A percentile compares a stretch with the other conserved stretches of the same genome.
Evolutionary conservation across 2,888 invertebrate genomes (phyloP).

Genomic region (Hipparchia semele): DNA sequence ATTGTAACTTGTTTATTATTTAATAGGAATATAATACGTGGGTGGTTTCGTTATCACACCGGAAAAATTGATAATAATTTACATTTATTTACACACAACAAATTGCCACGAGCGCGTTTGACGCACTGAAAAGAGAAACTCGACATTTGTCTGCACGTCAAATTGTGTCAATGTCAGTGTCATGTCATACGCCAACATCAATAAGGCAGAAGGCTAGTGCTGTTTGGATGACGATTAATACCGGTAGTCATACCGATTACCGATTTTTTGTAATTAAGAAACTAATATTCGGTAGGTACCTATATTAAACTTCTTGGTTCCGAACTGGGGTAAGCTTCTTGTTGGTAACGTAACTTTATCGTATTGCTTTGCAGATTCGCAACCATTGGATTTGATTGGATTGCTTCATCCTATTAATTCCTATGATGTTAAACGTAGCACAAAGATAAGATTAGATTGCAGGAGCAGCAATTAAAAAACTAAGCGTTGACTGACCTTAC

Average conservation of each 20-base stretch:
- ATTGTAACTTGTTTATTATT: constrained; percentile 38
- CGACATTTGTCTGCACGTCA: background rate
- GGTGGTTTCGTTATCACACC: constrained; percentile 42
- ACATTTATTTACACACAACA: constrained; percentile 41
- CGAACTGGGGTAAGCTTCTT: too few species aligned
- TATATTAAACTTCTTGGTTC: too few species aligned
- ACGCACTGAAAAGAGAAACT: constrained; percentile 26
- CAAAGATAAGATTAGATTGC: too few species aligned
- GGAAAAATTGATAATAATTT: constrained; percentile 42
- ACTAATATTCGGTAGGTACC: too few species aligned
- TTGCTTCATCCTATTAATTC: too few species aligned
- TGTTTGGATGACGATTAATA: background rate
- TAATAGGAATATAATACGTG: constrained; percentile 27
- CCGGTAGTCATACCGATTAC: background rate
- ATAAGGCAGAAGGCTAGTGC: background rate
- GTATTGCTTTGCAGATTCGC: too few species aligned
- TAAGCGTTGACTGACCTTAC: too few species aligned
- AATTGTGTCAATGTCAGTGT: background rate
- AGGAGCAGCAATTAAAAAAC: too few species aligned
- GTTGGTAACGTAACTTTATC: too few species aligned
- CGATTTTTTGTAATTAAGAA: background rate
- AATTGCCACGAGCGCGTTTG: constrained; percentile 49
- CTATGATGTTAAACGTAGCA: too few species aligned
- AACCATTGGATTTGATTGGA: too few species aligned
- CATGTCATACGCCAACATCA: constrained; percentile 16